Evolutionary conservation across 2,113 vertebrate species (phyloP), one percentile per base, ranked within the genome.

Genomic region (Taurulus bubalis): DNA sequence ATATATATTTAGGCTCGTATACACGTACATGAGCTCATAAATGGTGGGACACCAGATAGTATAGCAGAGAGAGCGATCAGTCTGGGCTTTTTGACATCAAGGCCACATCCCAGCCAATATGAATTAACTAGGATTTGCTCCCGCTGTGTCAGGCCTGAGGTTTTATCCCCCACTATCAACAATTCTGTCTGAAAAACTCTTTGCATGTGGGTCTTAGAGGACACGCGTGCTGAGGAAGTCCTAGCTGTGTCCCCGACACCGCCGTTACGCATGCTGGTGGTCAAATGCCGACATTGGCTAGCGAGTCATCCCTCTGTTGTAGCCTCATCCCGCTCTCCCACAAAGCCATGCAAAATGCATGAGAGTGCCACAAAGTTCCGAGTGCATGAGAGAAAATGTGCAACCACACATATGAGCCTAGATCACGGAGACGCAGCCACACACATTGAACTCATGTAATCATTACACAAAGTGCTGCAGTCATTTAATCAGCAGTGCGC

Each of bases 271-370:
- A 71, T 81, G 72, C 68, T 18, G 24, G 47, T 74, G 82, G 80
- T 85, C 80, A 77, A 78, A 89, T 42, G 58, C 60, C 71, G 53
- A 36, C 42, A 75, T 40, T 8, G 42, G 68, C 59, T 28, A 20
- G 47, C 81, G 87, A 87, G 71, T 87, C 84, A 87, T 80, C 77
- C 16, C 18, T 36, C 74, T 70, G 84, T 56, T 75, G 70, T 30
- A 84, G 55, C 68, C 72, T 56, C 59, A 71, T 70, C 72, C 47
- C 34, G 75, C 65, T 78, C 11, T 81, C 71, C 85, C 78, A 80
- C 69, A 72, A 74, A 78, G 74, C 75, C 77, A 67, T 80, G 71
- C 30, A 87, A 92, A 82, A 90, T 81, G 30, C 74, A 85, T 79
- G 66, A 77, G 53, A 49, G 64, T 26, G 26, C 47, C 58, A 67